Conservation (phyloP, 2,888 invertebrate species). For the Ornithoptera alexandrae region DNA sequence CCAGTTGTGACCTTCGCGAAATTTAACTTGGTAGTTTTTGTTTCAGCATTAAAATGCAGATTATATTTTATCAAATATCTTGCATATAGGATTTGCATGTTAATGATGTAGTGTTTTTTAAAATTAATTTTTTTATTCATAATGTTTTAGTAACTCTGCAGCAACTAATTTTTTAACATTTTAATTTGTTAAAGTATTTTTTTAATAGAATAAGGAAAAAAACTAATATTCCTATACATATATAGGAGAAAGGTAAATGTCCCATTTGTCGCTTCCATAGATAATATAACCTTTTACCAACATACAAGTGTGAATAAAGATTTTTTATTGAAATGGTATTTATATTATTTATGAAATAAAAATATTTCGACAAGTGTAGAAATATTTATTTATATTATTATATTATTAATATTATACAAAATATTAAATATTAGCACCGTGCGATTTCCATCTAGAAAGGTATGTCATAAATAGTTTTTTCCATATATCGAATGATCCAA, state of each 20-base stretch:
- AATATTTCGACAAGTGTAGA: too few species aligned
- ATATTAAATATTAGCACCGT: too few species aligned
- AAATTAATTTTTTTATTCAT: slow-evolving; percentile 31
- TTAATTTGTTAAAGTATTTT: slow-evolving; percentile 24
- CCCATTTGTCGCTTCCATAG: slow-evolving; percentile 74
- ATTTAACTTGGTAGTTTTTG: slow-evolving; percentile 37
- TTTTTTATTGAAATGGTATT: slow-evolving; percentile 41
- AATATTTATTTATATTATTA: too few species aligned
- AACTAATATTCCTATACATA: slow-evolving; percentile 42
- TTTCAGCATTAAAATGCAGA: slow-evolving; percentile 55
- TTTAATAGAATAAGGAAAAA: slow-evolving; percentile 37
- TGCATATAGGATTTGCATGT: slow-evolving; percentile 49
- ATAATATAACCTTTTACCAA: slow-evolving; percentile 64
- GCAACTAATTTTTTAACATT: background rate
- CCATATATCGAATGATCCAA: too few species aligned
- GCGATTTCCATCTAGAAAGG: too few species aligned
- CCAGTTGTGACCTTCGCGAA: slow-evolving; percentile 30
- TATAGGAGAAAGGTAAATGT: slow-evolving; percentile 42
- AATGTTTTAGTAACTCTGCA: background rate
- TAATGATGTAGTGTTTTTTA: slow-evolving; percentile 58
- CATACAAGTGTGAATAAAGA: slow-evolving; percentile 60
- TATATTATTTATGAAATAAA: slow-evolving; percentile 30
- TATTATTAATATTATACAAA: too few species aligned
- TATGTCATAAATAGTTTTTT: too few species aligned
- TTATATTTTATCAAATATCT: slow-evolving; percentile 40